Percentiles rank a stretch among this genome's conserved stretches.
phyloP scores from a whole-genome alignment of 1,140 invertebrate genomes.

The Venustaconcha ellipsiformis region DNA sequence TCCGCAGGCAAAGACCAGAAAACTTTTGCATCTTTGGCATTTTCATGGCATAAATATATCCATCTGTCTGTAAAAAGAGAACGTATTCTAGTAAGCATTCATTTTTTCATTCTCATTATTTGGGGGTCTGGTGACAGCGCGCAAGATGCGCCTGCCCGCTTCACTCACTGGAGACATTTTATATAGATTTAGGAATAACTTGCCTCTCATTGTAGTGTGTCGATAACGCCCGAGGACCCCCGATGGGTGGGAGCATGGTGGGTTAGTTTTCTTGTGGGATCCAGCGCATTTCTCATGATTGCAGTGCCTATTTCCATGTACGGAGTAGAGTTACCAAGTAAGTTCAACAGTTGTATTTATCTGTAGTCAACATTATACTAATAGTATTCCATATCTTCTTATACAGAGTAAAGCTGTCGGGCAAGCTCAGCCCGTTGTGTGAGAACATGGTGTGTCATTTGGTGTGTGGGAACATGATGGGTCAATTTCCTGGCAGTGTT shows the following conservation, averaged over 20 bases:
- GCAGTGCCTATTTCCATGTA: conserved; percentile 90
- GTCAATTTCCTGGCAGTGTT: background rate
- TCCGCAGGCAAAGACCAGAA: no score
- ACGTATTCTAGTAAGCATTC: no score
- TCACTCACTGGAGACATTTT: background rate
- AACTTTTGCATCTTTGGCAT: no score
- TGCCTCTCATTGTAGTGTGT: conserved; percentile 76
- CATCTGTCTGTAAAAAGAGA: no score
- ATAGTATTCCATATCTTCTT: background rate
- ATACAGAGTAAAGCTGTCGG: background rate
- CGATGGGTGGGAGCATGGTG: conserved; percentile 96
- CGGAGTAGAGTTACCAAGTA: conserved; percentile 76
- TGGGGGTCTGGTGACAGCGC: no score
- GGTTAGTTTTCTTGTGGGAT: conserved; percentile 90
- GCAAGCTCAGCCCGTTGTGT: background rate
- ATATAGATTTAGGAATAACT: background rate
- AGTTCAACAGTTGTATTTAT: conserved; percentile 14
- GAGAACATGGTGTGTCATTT: background rate
- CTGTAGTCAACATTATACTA: background rate
- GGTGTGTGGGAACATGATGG: background rate
- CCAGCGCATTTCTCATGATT: conserved; percentile 82
- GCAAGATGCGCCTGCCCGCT: no score
- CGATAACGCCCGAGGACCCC: conserved; percentile 80
- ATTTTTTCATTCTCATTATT: no score
- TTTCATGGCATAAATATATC: no score